phyloP scores from a whole-genome alignment of 2,888 invertebrate species.

The Acanthosoma haemorrhoidale region DNA sequence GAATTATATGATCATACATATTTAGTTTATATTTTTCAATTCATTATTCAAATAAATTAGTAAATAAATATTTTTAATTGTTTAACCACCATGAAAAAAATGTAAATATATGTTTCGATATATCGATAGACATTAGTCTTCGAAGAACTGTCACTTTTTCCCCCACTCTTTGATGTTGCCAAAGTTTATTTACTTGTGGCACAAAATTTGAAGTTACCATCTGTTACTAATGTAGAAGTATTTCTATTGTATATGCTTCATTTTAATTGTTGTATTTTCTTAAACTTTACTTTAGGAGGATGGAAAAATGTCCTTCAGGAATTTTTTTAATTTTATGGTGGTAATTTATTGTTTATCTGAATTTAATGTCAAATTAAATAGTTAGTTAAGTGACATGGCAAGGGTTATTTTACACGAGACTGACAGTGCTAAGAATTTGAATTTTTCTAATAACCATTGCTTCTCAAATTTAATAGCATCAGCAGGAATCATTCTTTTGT shows the following conservation, averaged over 20 bases:
- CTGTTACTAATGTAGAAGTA: slow-evolving; percentile 13
- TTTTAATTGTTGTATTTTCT: background rate
- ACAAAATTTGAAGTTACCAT: slow-evolving; percentile 28
- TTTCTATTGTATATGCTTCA: background rate
- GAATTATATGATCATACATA: no score
- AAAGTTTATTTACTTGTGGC: slow-evolving; percentile 4
- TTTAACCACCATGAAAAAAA: background rate
- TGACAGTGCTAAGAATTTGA: slow-evolving; percentile 30
- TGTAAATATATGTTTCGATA: background rate
- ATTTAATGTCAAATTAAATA: background rate
- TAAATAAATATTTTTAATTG: no score
- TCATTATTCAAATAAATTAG: no score
- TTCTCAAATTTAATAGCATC: slow-evolving; percentile 29
- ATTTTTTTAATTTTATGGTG: background rate
- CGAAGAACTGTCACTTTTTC: background rate
- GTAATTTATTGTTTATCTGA: background rate
- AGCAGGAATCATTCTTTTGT: slow-evolving; percentile 61
- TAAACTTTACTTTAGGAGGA: background rate
- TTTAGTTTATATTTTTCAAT: no score
- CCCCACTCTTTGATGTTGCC: background rate
- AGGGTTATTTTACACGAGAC: slow-evolving; percentile 30
- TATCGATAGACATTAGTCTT: no score
- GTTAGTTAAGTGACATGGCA: slow-evolving; percentile 29
- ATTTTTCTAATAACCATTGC: slow-evolving; percentile 25
- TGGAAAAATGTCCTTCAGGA: background rate